phyloP scores from a whole-genome alignment of 2,888 invertebrate species.

The Lacanobia oleracea region DNA sequence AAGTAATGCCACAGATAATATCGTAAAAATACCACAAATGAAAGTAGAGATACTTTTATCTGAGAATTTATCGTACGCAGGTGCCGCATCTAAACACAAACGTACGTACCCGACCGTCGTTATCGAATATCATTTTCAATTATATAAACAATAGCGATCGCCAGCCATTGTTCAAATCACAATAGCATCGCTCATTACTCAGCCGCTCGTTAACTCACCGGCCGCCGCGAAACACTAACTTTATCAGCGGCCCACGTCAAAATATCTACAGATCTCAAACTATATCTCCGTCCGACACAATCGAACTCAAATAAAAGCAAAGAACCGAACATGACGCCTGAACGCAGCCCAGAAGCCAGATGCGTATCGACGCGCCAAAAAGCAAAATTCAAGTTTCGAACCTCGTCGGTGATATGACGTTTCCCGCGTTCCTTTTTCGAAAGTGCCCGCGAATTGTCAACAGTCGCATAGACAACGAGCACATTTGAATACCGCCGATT shows the following conservation, averaged over 20 bases:
- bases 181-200: slow-evolving; percentile 89
- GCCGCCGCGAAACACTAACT: slow-evolving; percentile 87
- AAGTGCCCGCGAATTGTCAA: slow-evolving; percentile 88
- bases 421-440: slow-evolving; percentile 87
- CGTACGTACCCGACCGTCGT: slow-evolving; percentile 63
- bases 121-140: slow-evolving; percentile 83
- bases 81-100: slow-evolving; percentile 67
- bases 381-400: slow-evolving; percentile 80
- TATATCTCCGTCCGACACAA: slow-evolving; percentile 86
- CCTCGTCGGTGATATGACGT: slow-evolving; percentile 84
- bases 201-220: slow-evolving; percentile 87
- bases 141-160: slow-evolving; percentile 87
- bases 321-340: slow-evolving; percentile 76
- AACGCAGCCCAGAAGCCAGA: slow-evolving; percentile 83
- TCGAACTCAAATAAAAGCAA: slow-evolving; percentile 83
- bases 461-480: slow-evolving; percentile 86
- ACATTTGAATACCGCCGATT: slow-evolving; percentile 88
- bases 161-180: slow-evolving; percentile 87
- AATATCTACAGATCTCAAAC: slow-evolving; percentile 87
- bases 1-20: slow-evolving; percentile 52
- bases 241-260: slow-evolving; percentile 88
- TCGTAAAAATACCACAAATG: slow-evolving; percentile 57
- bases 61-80: slow-evolving; percentile 66
- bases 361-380: slow-evolving; percentile 88
- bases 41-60: slow-evolving; percentile 65